phyloP scores from a whole-genome alignment of 2,797 vertebrate genomes.

The Anas acuta region DNA sequence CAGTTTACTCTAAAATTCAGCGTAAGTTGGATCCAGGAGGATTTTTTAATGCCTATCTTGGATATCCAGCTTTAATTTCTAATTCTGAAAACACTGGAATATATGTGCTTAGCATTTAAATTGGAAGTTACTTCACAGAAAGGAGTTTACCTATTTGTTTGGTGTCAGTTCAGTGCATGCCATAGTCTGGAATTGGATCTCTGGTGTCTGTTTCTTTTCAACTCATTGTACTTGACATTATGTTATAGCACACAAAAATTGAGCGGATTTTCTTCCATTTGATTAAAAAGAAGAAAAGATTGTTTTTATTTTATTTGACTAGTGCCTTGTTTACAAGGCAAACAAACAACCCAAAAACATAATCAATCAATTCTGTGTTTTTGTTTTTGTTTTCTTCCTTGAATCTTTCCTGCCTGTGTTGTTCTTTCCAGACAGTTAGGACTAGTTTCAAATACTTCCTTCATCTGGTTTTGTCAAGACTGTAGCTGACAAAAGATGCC shows the following conservation, averaged over 20 bases:
- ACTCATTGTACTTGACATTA: neutral
- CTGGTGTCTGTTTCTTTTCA: neutral
- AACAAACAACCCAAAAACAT: neutral
- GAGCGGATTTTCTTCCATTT: neutral
- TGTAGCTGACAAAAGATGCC: neutral
- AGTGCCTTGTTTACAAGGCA: neutral
- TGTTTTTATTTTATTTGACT: neutral
- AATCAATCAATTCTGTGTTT: neutral
- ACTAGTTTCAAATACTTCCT: neutral
- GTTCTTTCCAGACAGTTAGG: neutral
- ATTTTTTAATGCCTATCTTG: neutral
- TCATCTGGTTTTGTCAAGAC: neutral
- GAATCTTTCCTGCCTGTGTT: neutral
- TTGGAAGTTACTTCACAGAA: neutral
- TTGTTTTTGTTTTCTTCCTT: neutral
- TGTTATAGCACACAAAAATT: neutral
- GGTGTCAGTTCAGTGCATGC: neutral
- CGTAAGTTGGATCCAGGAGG: neutral
- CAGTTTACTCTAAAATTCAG: neutral
- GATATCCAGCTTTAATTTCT: neutral
- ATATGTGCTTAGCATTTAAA: neutral
- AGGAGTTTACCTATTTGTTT: neutral
- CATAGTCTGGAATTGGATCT: neutral
- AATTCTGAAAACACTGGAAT: neutral
- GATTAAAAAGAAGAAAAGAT: neutral